Evolutionary conservation across 2,888 invertebrate genomes (phyloP).

Genomic region (Spicauda simplicius): DNA sequence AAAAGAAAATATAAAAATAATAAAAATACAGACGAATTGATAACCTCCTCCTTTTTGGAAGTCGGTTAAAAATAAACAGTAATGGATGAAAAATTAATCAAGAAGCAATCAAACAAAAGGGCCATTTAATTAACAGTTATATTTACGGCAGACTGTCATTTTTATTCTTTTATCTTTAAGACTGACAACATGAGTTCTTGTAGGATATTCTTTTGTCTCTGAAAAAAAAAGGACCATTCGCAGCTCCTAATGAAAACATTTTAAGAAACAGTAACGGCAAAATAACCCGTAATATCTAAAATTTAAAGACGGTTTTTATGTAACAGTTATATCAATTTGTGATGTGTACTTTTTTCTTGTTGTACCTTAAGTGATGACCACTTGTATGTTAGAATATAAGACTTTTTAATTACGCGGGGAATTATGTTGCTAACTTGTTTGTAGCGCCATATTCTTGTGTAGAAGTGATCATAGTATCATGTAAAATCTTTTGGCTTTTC

Average conservation of each 20-base stretch:
- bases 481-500: too few species aligned
- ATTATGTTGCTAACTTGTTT: background rate
- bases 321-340: background rate
- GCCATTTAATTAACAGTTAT: slow-evolving; percentile 9
- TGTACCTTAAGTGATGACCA: background rate
- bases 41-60: too few species aligned
- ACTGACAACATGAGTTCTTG: slow-evolving; percentile 3
- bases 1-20: too few species aligned
- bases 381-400: background rate
- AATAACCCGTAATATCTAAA: background rate
- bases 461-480: too few species aligned
- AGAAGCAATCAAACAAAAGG: slow-evolving; percentile 1
- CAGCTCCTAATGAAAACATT: slow-evolving; percentile 6
- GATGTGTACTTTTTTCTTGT: background rate
- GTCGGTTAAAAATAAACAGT: too few species aligned
- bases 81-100: background rate
- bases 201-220: slow-evolving; percentile 6
- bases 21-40: too few species aligned
- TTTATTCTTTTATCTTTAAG: background rate
- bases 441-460: background rate
- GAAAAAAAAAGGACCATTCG: slow-evolving; percentile 15
- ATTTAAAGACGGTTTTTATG: background rate
- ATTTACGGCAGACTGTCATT: slow-evolving; percentile 6
- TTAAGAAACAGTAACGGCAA: background rate
- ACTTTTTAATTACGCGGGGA: background rate